Percentiles rank a stretch among this genome's conserved stretches.
phyloP scores from a whole-genome alignment of 1,140 invertebrate species.

The Rhyacophila brunnea region DNA sequence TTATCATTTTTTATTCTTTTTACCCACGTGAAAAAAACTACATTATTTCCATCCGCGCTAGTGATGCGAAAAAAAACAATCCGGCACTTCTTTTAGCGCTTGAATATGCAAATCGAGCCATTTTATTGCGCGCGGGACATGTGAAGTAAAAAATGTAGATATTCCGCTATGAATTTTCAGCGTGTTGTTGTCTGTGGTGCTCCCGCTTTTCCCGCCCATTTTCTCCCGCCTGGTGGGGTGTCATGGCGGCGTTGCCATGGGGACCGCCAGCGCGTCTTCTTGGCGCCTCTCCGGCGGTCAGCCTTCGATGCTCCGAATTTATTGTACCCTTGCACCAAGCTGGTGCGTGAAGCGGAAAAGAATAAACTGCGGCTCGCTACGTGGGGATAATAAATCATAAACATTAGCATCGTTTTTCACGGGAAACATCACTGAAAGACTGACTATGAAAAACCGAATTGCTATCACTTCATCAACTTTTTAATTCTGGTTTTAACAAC shows the following conservation, averaged over 20 bases:
- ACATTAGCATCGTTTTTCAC: no score
- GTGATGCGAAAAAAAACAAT: conserved; percentile 1
- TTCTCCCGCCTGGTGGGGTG: neutral
- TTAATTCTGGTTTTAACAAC: no score
- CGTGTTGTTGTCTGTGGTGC: neutral
- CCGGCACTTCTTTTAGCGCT: neutral
- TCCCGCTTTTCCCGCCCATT: no score
- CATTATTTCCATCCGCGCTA: neutral
- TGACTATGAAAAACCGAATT: no score
- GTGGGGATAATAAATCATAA: no score
- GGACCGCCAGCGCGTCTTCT: conserved; percentile 1
- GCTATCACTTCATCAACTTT: no score
- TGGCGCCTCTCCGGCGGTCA: conserved; percentile 5
- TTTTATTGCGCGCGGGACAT: conserved; percentile 3
- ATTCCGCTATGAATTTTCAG: neutral
- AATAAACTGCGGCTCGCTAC: no score
- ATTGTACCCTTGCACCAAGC: no score
- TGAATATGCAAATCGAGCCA: conserved; percentile 3
- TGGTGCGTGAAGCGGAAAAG: no score
- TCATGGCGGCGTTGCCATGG: conserved; percentile 7
- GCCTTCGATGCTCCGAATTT: neutral
- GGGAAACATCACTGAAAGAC: no score
- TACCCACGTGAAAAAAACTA: neutral
- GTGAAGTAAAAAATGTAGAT: conserved; percentile 3
- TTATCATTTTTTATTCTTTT: no score